Conservation (phyloP, 2,113 vertebrate genomes). For the Hemiscyllium ocellatum region DNA sequence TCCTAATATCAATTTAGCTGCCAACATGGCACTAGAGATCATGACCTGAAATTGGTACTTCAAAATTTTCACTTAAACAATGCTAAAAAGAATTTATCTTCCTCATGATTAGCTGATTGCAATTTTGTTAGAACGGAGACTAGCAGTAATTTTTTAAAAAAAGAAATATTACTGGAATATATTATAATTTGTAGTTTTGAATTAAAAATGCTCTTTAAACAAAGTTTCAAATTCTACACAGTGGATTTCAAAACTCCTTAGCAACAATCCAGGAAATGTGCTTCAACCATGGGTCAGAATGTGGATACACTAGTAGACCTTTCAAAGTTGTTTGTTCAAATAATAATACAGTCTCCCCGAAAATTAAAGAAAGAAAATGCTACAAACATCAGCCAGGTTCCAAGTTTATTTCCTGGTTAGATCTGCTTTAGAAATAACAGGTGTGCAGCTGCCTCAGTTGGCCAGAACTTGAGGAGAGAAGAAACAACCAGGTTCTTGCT, state of each 20-base stretch:
- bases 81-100: background rate
- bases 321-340: background rate
- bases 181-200: background rate
- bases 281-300: background rate
- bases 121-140: background rate
- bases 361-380: background rate
- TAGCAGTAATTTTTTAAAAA: background rate
- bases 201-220: background rate
- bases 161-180: background rate
- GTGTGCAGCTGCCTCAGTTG: no score
- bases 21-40: background rate
- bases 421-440: no score
- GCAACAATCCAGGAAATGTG: background rate
- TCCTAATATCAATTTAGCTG: background rate
- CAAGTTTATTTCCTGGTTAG: no score
- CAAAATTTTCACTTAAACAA: background rate
- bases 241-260: background rate
- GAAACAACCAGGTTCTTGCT: no score
- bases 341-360: background rate
- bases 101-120: background rate
- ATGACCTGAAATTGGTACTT: background rate
- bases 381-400: background rate
- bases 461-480: no score
- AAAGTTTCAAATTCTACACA: background rate
- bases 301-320: background rate